Percentiles rank a stretch among this genome's conserved stretches.
phyloP scores from a whole-genome alignment of 2,888 invertebrate species.

The Eurytoma californica region DNA sequence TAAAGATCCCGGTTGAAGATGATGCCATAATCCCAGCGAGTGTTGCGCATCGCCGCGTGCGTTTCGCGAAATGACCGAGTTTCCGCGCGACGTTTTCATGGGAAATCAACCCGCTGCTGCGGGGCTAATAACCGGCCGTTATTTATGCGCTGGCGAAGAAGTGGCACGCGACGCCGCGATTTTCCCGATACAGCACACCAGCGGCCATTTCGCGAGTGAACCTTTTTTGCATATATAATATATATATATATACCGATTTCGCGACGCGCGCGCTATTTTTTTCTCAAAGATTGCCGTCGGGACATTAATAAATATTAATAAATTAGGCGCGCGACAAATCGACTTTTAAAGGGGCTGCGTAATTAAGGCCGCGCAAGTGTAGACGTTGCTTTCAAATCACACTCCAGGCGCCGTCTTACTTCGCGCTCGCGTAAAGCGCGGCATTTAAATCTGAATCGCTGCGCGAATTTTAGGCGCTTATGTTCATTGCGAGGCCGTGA shows the following conservation, averaged over 20 bases:
- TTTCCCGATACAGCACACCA: constrained; percentile 28
- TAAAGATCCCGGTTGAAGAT: background rate
- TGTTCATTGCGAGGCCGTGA: no score
- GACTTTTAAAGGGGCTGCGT: constrained; percentile 4
- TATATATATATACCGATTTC: background rate
- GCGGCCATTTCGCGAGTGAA: constrained; percentile 11
- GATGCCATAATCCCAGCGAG: background rate
- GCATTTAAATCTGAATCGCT: background rate
- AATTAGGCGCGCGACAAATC: constrained; percentile 8
- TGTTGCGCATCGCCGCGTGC: background rate
- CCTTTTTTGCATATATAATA: background rate
- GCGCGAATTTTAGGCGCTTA: no score
- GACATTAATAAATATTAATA: constrained; percentile 15
- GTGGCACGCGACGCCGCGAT: constrained; percentile 40
- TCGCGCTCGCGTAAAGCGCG: background rate
- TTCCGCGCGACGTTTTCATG: constrained; percentile 42
- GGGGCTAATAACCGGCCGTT: constrained; percentile 38
- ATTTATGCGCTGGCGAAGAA: constrained; percentile 29
- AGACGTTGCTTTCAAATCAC: constrained; percentile 7
- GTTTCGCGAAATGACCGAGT: constrained; percentile 32
- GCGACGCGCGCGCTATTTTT: constrained; percentile 15
- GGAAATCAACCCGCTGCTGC: constrained; percentile 43
- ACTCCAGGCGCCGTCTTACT: background rate
- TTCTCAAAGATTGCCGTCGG: constrained; percentile 5
- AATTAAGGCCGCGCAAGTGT: constrained; percentile 30